These are phyloP conservation scores for Pogonophryne albipinna DNA, from an alignment of 2,797 vertebrate species.

Conservation along the genomic window DNA sequence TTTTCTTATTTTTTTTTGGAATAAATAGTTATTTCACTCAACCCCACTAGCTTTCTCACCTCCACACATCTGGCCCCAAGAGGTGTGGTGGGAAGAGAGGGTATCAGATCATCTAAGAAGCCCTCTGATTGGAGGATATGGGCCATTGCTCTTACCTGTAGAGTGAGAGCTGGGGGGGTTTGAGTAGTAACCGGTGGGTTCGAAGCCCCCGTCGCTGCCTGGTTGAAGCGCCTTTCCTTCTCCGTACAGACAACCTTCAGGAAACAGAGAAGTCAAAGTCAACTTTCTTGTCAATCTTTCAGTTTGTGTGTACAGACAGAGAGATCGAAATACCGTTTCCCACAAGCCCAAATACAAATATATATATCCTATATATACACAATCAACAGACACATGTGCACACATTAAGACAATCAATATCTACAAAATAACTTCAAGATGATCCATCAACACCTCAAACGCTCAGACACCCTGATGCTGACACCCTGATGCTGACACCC, in stretches of 20 bases:
- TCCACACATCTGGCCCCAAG: background rate
- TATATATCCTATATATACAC: too few relatives aligned
- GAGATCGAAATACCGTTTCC: too few relatives aligned
- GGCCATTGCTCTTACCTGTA: constrained; percentile 50
- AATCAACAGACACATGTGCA: too few relatives aligned
- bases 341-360: too few relatives aligned
- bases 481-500: background rate
- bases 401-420: too few relatives aligned
- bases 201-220: constrained; percentile 61
- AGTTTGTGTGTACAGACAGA: too few relatives aligned
- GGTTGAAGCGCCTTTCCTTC: constrained; percentile 67
- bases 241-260: constrained; percentile 69
- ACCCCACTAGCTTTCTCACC: background rate
- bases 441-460: background rate
- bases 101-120: background rate
- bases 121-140: background rate
- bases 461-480: too few relatives aligned
- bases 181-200: constrained; percentile 61
- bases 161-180: constrained; percentile 60
- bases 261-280: constrained; percentile 11
- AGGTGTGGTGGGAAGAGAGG: background rate
- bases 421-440: background rate
- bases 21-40: too few relatives aligned
- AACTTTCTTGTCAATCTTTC: too few relatives aligned
- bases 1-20: too few relatives aligned